phyloP scores from a whole-genome alignment of 2,797 vertebrate species.

The Notolepis coatsorum region DNA sequence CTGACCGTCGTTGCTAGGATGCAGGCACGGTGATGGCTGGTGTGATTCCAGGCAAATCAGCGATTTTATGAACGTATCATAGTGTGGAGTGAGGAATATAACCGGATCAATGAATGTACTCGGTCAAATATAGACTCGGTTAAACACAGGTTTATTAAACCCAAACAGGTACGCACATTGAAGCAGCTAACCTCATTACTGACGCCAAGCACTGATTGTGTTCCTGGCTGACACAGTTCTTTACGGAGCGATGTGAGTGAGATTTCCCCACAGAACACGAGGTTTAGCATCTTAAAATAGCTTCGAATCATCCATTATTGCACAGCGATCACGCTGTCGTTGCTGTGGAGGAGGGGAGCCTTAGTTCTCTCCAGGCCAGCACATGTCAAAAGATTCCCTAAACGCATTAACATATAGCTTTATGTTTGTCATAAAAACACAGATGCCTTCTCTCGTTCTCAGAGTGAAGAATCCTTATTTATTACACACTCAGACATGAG shows the following conservation, averaged over 20 bases:
- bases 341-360: slow-evolving; percentile 47
- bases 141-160: too few species aligned
- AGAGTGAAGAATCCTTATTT: slow-evolving; percentile 33
- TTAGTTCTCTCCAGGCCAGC: slow-evolving; percentile 55
- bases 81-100: too few species aligned
- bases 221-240: slow-evolving; percentile 59
- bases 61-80: too few species aligned
- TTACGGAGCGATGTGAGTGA: slow-evolving; percentile 51
- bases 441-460: slow-evolving; percentile 39
- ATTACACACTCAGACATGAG: slow-evolving; percentile 34
- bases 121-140: too few species aligned
- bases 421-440: slow-evolving; percentile 47
- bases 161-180: too few species aligned
- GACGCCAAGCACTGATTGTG: slow-evolving; percentile 33
- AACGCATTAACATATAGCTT: slow-evolving; percentile 70
- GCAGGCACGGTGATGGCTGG: too few species aligned
- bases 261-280: slow-evolving; percentile 71
- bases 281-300: slow-evolving; percentile 78
- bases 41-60: too few species aligned
- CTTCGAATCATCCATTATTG: slow-evolving; percentile 79
- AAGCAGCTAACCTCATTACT: slow-evolving; percentile 47
- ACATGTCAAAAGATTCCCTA: slow-evolving; percentile 46
- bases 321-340: slow-evolving; percentile 60
- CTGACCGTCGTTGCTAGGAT: too few species aligned
- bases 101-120: too few species aligned